Conservation (phyloP, 2,113 vertebrate species). For the Labeo rohita region DNA sequence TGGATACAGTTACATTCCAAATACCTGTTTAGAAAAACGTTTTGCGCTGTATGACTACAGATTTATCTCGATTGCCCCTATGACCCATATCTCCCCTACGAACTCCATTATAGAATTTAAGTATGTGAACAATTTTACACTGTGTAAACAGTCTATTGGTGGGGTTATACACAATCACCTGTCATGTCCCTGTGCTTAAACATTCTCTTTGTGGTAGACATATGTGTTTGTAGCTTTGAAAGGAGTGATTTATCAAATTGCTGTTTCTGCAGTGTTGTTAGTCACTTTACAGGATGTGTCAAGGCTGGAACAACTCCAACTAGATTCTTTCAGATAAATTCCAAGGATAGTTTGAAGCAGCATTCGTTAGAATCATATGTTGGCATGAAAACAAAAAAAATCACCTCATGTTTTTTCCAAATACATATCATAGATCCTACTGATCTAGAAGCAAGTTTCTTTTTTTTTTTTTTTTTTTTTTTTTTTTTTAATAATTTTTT, state of each 20-base stretch:
- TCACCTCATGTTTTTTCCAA: not conserved
- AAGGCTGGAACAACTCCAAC: not conserved
- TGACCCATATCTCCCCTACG: not conserved
- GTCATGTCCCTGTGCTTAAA: too few relatives aligned
- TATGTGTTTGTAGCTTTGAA: not conserved
- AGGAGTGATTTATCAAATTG: not conserved
- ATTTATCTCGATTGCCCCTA: not conserved
- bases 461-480: too few relatives aligned
- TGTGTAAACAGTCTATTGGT: not conserved
- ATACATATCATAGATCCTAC: not conserved
- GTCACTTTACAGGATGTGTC: not conserved
- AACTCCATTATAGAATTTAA: not conserved
- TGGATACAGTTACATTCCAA: not conserved
- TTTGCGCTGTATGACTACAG: not conserved
- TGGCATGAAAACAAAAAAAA: not conserved
- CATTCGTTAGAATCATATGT: not conserved
- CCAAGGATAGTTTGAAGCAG: not conserved
- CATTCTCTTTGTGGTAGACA: not conserved
- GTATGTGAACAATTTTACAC: not conserved
- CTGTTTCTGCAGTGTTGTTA: not conserved
- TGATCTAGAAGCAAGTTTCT: not conserved
- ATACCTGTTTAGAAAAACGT: not conserved
- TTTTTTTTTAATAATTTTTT: too few relatives aligned
- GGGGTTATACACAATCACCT: not conserved
- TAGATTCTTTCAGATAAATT: constrained; percentile 14